phyloP scores from a whole-genome alignment of 2,888 invertebrate species.

The Tanypteryx hageni region DNA sequence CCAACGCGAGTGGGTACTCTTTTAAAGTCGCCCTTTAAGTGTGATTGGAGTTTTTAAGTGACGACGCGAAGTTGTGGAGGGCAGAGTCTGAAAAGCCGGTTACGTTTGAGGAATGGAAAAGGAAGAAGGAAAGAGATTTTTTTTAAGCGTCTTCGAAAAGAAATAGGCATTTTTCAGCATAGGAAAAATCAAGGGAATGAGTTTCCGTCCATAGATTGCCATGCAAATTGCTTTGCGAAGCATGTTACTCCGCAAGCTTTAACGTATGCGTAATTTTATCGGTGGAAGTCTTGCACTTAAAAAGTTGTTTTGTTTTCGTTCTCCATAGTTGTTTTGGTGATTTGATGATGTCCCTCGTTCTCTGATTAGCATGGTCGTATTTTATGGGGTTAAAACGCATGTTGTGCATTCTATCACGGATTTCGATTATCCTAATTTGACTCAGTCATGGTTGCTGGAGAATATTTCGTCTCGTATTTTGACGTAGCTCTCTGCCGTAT shows the following conservation, averaged over 20 bases:
- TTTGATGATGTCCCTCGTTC: background rate
- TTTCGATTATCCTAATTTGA: no score
- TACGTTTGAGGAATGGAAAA: slow-evolving; percentile 21
- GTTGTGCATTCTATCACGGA: no score
- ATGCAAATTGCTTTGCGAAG: background rate
- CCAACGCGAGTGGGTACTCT: background rate
- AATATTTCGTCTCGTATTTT: no score
- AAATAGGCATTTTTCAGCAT: background rate
- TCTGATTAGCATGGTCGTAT: background rate
- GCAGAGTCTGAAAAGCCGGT: background rate
- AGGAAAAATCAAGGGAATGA: background rate
- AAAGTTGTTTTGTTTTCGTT: background rate
- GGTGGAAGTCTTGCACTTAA: background rate
- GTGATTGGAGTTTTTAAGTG: slow-evolving; percentile 56
- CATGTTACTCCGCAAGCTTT: background rate
- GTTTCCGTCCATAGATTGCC: background rate
- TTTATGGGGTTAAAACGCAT: background rate
- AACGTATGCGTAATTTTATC: background rate
- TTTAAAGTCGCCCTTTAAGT: background rate
- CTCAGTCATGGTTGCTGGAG: no score
- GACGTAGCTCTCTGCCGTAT: no score
- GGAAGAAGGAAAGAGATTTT: background rate
- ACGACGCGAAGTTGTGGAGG: background rate
- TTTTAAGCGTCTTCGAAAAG: background rate
- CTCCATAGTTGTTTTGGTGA: background rate